Conservation (phyloP, 1,140 invertebrate species). For the Bombus pascuorum region DNA sequence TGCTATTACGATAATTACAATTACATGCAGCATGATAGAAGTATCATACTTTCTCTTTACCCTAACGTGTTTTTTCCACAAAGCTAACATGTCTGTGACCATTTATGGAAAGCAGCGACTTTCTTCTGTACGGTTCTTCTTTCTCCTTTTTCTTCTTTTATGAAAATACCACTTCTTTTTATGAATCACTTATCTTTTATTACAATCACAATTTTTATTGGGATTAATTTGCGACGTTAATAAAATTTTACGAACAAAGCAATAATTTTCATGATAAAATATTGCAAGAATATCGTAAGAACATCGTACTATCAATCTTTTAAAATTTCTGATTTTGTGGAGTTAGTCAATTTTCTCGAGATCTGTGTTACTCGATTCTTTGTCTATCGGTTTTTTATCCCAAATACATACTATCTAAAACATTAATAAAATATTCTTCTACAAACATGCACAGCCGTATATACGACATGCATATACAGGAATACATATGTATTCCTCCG, state of each 20-base stretch:
- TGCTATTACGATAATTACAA: slow-evolving; percentile 9
- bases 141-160: not conserved
- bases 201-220: not conserved
- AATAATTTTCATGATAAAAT: not conserved
- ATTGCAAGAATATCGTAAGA: not conserved
- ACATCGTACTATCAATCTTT: not conserved
- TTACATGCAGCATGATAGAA: not conserved
- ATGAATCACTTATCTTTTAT: not conserved
- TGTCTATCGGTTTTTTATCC: not conserved
- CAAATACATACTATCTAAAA: not conserved
- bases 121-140: not conserved
- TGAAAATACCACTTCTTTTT: not conserved
- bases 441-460: not conserved
- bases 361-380: not conserved
- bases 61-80: not conserved
- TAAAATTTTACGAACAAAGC: not conserved
- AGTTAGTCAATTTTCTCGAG: not conserved
- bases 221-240: not conserved
- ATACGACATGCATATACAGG: too few species aligned
- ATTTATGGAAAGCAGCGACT: not conserved
- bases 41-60: not conserved
- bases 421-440: not conserved
- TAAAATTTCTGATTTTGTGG: not conserved
- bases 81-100: not conserved
- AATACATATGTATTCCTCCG: not conserved